phyloP scores from a whole-genome alignment of 1,140 invertebrate species.

The Colletes latitarsis region DNA sequence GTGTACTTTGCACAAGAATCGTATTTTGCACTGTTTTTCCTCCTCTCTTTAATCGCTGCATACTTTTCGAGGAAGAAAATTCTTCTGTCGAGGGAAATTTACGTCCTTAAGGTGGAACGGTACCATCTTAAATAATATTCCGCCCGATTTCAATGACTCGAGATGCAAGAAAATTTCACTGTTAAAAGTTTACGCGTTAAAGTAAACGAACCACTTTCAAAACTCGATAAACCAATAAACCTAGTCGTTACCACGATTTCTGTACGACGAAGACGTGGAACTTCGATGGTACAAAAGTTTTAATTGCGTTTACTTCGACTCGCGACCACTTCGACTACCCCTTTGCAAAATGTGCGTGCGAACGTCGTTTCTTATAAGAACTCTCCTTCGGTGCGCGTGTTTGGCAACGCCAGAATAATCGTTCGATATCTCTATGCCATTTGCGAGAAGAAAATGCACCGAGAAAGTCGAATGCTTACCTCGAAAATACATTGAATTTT shows the following conservation, averaged over 20 bases:
- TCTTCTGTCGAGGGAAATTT: too few species aligned
- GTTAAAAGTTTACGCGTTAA: neutral
- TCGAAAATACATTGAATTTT: too few species aligned
- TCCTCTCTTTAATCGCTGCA: neutral
- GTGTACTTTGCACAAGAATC: neutral
- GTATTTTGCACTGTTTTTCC: neutral
- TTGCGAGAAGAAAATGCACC: neutral
- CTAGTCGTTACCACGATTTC: neutral
- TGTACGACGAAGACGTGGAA: neutral
- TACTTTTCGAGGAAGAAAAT: too few species aligned
- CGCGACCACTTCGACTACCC: neutral
- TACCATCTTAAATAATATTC: too few species aligned
- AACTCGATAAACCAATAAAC: neutral
- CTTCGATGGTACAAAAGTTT: constrained; percentile 11
- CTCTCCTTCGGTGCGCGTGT: neutral
- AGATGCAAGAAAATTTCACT: neutral
- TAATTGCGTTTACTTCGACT: constrained; percentile 12
- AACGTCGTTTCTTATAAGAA: neutral
- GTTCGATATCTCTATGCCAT: neutral
- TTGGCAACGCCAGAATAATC: neutral
- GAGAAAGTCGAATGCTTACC: too few species aligned
- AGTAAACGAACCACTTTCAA: neutral
- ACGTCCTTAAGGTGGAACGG: too few species aligned
- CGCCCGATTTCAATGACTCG: too few species aligned
- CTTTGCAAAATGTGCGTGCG: constrained; percentile 17